A percentile compares a stretch with the other conserved stretches of the same genome.
phyloP scores from a whole-genome alignment of 2,113 vertebrate species.

The Cyanistes caeruleus region DNA sequence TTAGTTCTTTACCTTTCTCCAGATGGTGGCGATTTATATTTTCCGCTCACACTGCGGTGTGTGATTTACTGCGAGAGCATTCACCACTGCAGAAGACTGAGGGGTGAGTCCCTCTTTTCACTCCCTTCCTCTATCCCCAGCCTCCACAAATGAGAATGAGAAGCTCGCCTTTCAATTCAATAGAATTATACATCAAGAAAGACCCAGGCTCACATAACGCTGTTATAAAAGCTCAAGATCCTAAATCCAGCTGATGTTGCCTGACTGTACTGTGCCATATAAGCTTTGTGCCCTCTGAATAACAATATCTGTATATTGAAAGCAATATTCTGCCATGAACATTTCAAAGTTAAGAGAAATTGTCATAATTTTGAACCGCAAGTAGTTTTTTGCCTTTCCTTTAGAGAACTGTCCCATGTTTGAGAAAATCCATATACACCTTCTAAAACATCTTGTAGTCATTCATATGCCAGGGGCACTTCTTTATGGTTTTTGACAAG shows the following conservation, averaged over 20 bases:
- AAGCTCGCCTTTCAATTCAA: background rate
- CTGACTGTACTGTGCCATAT: fast-evolving
- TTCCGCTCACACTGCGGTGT: fast-evolving
- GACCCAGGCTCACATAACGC: no score
- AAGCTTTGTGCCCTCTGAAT: background rate
- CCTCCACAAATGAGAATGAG: background rate
- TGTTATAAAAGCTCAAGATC: background rate
- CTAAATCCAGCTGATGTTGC: background rate
- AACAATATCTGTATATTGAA: background rate
- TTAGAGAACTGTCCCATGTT: background rate
- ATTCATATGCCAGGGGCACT: background rate
- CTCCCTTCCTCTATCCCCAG: background rate
- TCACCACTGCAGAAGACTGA: background rate
- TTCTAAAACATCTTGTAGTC: background rate
- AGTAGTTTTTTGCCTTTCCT: background rate
- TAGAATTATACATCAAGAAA: background rate
- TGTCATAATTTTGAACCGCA: background rate
- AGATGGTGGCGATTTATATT: fast-evolving
- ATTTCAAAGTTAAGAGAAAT: background rate
- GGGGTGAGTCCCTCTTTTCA: background rate
- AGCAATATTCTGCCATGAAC: background rate
- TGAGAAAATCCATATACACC: background rate
- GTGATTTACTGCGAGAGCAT: fast-evolving
- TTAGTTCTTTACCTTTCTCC: background rate
- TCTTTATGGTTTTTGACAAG: background rate